A percentile compares a stretch with the other conserved stretches of the same genome.
phyloP scores from a whole-genome alignment of 2,888 invertebrate genomes.

The Hypomecis atomaria region DNA sequence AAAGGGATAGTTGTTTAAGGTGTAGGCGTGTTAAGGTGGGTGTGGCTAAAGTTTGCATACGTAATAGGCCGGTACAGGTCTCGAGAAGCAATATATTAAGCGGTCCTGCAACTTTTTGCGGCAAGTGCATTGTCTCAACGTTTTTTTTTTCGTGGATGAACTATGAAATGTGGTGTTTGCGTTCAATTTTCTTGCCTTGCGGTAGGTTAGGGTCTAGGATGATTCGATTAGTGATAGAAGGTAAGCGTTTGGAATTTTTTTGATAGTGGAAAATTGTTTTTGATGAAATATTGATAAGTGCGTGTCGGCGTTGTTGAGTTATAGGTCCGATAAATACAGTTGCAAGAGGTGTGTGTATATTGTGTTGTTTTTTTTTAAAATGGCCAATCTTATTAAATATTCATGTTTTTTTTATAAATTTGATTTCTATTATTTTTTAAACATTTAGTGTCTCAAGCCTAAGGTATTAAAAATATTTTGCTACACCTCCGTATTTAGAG shows the following conservation, averaged over 20 bases:
- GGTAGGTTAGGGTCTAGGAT: constrained; percentile 66
- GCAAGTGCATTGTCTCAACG: constrained; percentile 73
- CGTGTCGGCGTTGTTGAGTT: no score
- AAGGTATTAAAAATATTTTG: no score
- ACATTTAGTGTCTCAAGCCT: no score
- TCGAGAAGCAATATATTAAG: constrained; percentile 66
- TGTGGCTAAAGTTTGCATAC: constrained; percentile 78
- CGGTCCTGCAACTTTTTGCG: constrained; percentile 63
- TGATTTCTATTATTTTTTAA: no score
- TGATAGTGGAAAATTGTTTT: no score
- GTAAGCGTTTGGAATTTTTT: background rate
- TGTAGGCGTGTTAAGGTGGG: constrained; percentile 69
- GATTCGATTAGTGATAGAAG: constrained; percentile 11
- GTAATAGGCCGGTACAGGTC: constrained; percentile 55
- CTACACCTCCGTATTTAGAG: no score
- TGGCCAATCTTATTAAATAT: no score
- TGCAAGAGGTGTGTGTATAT: no score
- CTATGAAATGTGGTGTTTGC: constrained; percentile 65
- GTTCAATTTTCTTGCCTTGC: constrained; percentile 60
- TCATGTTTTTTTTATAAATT: no score
- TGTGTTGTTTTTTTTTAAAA: no score
- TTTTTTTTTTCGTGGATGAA: constrained; percentile 66
- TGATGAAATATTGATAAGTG: no score
- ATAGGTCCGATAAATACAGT: no score
- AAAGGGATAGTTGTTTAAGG: constrained; percentile 53